Evolutionary conservation across 2,888 invertebrate genomes (phyloP).

Genomic region (Cerceris rybyensis): DNA sequence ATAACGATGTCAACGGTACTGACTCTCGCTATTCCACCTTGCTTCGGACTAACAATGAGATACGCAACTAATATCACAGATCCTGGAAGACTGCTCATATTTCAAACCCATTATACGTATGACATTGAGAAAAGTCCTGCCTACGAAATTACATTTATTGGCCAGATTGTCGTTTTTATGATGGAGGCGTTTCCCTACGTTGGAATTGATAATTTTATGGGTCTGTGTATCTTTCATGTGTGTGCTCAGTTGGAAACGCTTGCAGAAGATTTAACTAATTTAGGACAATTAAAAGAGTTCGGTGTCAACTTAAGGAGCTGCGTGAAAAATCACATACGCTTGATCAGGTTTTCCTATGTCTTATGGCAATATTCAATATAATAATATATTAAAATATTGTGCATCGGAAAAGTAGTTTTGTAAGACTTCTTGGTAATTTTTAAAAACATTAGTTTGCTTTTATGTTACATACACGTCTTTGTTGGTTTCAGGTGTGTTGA

Average conservation of each 20-base stretch:
- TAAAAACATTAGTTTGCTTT: no score
- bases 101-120: conserved; percentile 39
- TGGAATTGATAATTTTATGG: conserved; percentile 43
- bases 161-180: conserved; percentile 31
- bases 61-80: conserved; percentile 49
- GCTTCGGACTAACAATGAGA: conserved; percentile 22
- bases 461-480: no score
- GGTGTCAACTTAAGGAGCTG: not conserved
- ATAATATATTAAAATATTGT: no score
- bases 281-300: conserved; percentile 1
- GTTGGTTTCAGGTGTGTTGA: no score
- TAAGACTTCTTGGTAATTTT: no score
- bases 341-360: conserved; percentile 15
- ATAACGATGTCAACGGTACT: not conserved
- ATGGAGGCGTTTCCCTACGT: conserved; percentile 37
- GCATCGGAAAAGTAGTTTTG: no score
- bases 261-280: not conserved
- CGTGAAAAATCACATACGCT: conserved; percentile 21
- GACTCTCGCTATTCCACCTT: not conserved
- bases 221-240: conserved; percentile 39
- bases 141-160: conserved; percentile 38
- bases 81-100: conserved; percentile 29
- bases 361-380: no score
- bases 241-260: conserved; percentile 45
- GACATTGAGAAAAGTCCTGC: conserved; percentile 32